Conservation (phyloP, 2,113 vertebrate species). For the Zeus faber region DNA sequence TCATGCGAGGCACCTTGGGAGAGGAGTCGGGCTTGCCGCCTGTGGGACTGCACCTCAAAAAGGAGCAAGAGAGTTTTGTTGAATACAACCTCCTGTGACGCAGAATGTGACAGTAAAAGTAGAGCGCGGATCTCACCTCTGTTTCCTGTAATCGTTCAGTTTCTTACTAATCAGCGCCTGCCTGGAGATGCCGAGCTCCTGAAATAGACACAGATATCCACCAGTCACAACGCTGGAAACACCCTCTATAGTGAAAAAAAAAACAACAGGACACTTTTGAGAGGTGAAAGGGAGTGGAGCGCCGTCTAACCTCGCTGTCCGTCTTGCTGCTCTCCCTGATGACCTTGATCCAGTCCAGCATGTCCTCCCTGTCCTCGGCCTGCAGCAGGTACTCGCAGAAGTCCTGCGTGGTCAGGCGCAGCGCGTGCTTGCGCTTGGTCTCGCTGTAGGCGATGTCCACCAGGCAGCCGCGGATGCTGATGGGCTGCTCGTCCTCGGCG, state of each 20-base stretch:
- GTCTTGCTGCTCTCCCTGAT: slow-evolving; percentile 94
- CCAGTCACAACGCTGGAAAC: neutral
- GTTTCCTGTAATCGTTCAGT: slow-evolving; percentile 94
- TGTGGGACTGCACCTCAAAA: slow-evolving; percentile 78
- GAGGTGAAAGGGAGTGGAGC: neutral
- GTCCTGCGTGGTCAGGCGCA: slow-evolving; percentile 96
- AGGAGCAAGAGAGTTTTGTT: slow-evolving; percentile 4
- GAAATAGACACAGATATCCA: slow-evolving; percentile 52
- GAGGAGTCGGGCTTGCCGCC: slow-evolving; percentile 90
- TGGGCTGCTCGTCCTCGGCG: slow-evolving; percentile 89
- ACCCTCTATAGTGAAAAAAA: neutral
- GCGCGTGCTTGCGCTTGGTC: slow-evolving; percentile 94
- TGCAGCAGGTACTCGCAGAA: slow-evolving; percentile 99
- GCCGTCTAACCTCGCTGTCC: slow-evolving; percentile 89
- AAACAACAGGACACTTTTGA: neutral
- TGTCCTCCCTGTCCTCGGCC: slow-evolving; percentile 96
- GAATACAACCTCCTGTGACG: neutral
- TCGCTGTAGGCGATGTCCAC: slow-evolving; percentile 99
- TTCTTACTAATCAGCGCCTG: slow-evolving; percentile 98
- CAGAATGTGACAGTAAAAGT: neutral
- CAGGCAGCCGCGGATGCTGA: slow-evolving; percentile 94
- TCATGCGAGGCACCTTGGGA: slow-evolving; percentile 85
- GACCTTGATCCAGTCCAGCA: slow-evolving; percentile 96
- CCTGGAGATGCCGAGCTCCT: slow-evolving; percentile 92
- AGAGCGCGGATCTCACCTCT: slow-evolving; percentile 59